Base-by-base conservation (phyloP, 2,888 invertebrate species). In the Drosophila tripunctata region DNA sequence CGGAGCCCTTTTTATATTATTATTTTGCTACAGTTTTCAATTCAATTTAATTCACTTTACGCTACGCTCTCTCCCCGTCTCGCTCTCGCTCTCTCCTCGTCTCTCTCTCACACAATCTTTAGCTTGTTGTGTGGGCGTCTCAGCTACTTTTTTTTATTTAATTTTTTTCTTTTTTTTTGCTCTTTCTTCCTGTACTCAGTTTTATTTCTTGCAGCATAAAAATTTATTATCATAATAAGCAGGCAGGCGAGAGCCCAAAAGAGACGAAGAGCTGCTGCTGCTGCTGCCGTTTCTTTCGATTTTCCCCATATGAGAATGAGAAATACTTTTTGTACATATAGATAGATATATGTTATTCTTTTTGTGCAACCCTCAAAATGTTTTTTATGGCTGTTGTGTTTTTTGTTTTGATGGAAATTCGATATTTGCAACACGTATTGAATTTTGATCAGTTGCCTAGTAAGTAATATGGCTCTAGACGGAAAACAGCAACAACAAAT, bases 201-300 rank as follows among this genome's bases (percentile, higher is more conserved):
- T 82, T 84, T 77, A 77, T 75, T 81, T 81, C 70, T 62, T 77
- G 61, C 77, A 57, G 81, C 87, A 84, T 86, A 84, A 84, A 84
- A 81, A 86, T 84, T 81, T 86, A 84, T 84, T 83, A 83, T 83
- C 81, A 83, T 81, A 83, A 83, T 78, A 86, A 86, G 86, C 78
- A 68, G 74, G 45, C 77, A n/a, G n/a, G n/a, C n/a, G n/a, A n/a
- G 54, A 52, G 67, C 70, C 75, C 61, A 66, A 65, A 63, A 47
- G 17, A 40, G 41, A 66, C 52, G 45, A 78, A 58, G 52, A 68
- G 57, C 40, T 22, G 44, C 4, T 24, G n/a, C n/a, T n/a, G n/a
- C n/a, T n/a, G n/a, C n/a, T n/a, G n/a, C n/a, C n/a, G n/a, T n/a
- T n/a, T n/a, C 3, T 14, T 14, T 36, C 30, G n/a, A 31, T 57